Base-by-base conservation (phyloP, 2,113 vertebrate genomes). In the Dinomys branickii region DNA sequence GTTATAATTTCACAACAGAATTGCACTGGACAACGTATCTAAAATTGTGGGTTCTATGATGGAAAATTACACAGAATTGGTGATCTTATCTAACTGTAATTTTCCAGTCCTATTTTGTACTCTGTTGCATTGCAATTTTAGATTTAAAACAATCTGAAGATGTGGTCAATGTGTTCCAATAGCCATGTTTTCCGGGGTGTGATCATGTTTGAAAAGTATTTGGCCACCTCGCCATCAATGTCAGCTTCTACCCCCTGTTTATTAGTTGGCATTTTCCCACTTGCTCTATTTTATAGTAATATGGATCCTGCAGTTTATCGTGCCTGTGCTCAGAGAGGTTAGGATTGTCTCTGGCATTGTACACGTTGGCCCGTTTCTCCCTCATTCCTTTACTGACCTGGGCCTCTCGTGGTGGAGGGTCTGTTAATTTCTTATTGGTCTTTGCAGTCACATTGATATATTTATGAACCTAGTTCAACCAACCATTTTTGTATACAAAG, bases 361-460 rank as follows among this genome's bases (percentile, higher is more conserved):
- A 85, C 30, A 91, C 50, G 96, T 97, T 96, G 97, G 94, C 87
- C 90, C 30, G n/a, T 90, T 96, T 98, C 85, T 98, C 97, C 91
- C 69, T 19, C 81, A 22, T 47, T 19, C 38, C 41, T 50, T 2
- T 14, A n/a, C 28, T 16, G 26, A 14, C 50, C 35, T 35, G 35
- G 20, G 44, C 47, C 54, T 92, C 69, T 90, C 33, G 28, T 16
- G 11, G 61, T 84, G 35, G 75, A 92, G 7, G 22, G 3, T 26
- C 35, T 90, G 26, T 41, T 82, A 20, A 33, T 80, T 94, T 86
- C 26, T 80, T 65, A 50, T 12, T 65, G 17, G 14, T 59, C 52
- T 95, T 94, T 94, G 28, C 9, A 54, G 58, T 59, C 52, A 81
- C 52, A 80, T 63, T 87, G 91, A 26, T 71, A 7, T 44, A 73